These are phyloP conservation scores for Agrotis clavis DNA, from an alignment of 2,888 invertebrate genomes.

Conservation along the genomic window DNA sequence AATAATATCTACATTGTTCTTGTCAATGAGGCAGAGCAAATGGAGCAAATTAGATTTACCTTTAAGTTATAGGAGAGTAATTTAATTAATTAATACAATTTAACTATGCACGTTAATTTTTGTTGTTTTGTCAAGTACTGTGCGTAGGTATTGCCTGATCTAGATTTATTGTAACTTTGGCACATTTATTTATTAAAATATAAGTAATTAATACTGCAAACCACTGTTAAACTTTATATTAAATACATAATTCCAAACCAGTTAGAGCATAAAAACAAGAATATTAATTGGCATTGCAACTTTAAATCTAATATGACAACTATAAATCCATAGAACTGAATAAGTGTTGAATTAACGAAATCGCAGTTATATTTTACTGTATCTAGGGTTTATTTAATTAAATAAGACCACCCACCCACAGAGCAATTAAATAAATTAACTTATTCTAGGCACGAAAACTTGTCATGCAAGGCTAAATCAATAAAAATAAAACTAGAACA, in stretches of 20 bases:
- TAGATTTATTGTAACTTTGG: conserved; percentile 3
- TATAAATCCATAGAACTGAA: conserved; percentile 6
- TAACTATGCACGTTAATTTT: not conserved
- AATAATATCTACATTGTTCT: too few relatives aligned
- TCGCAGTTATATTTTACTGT: conserved; percentile 3
- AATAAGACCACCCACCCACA: conserved; percentile 2
- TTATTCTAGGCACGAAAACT: conserved; percentile 6
- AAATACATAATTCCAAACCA: conserved; percentile 4
- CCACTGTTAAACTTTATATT: not conserved
- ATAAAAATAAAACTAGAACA: not conserved
- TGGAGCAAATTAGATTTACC: too few relatives aligned
- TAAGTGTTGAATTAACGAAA: conserved; percentile 10
- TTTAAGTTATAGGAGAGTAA: too few relatives aligned
- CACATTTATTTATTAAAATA: conserved; percentile 17
- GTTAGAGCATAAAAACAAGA: conserved; percentile 39
- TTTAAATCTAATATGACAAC: conserved; percentile 17
- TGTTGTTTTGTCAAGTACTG: conserved; percentile 10
- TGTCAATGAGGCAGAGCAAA: too few relatives aligned
- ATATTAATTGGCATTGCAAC: conserved; percentile 22
- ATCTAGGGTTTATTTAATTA: not conserved
- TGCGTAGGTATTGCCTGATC: not conserved
- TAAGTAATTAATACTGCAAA: conserved; percentile 18
- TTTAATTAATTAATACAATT: too few relatives aligned
- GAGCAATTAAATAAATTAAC: not conserved
- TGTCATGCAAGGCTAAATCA: not conserved